Evolutionary conservation across 1,140 invertebrate species (phyloP).

Genomic region (Drosophila serrata): DNA sequence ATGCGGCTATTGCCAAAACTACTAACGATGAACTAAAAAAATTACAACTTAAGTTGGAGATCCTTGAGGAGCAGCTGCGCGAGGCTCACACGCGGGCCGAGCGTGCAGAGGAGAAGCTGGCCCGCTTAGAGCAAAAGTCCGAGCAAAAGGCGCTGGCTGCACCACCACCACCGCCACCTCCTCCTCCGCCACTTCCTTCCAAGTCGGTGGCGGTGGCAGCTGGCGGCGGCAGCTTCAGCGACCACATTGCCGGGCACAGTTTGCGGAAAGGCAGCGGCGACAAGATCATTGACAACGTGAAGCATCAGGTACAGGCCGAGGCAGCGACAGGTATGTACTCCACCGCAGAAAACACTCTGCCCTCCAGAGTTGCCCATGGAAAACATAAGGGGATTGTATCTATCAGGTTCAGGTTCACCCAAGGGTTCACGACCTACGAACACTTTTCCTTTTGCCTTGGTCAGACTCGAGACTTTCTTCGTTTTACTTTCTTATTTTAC

Average conservation of each 20-base stretch:
- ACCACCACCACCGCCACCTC: slow-evolving; percentile 48
- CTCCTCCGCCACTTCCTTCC: slow-evolving; percentile 49
- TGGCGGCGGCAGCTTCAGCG: slow-evolving; percentile 53
- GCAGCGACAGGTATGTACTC: slow-evolving; percentile 81
- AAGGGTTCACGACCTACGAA: slow-evolving; percentile 4
- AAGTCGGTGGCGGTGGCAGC: slow-evolving; percentile 17
- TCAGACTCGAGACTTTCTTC: background rate
- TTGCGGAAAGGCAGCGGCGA: slow-evolving; percentile 63
- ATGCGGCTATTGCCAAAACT: slow-evolving; percentile 84
- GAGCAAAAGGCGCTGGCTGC: slow-evolving; percentile 31
- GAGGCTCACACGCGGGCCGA: slow-evolving; percentile 70
- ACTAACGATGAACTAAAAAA: slow-evolving; percentile 85
- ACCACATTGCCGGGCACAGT: slow-evolving; percentile 69
- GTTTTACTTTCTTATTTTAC: background rate
- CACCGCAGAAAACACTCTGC: background rate
- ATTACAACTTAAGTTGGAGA: slow-evolving; percentile 84
- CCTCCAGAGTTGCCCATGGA: background rate
- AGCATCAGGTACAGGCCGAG: slow-evolving; percentile 80
- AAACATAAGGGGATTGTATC: background rate
- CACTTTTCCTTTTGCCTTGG: slow-evolving; percentile 3
- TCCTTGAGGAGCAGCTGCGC: slow-evolving; percentile 81
- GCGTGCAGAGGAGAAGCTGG: slow-evolving; percentile 75
- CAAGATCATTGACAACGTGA: slow-evolving; percentile 82
- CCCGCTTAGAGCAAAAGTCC: slow-evolving; percentile 43
- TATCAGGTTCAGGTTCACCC: background rate